Conservation (phyloP, 1,140 invertebrate genomes). For the Leguminivora glycinivorella region DNA sequence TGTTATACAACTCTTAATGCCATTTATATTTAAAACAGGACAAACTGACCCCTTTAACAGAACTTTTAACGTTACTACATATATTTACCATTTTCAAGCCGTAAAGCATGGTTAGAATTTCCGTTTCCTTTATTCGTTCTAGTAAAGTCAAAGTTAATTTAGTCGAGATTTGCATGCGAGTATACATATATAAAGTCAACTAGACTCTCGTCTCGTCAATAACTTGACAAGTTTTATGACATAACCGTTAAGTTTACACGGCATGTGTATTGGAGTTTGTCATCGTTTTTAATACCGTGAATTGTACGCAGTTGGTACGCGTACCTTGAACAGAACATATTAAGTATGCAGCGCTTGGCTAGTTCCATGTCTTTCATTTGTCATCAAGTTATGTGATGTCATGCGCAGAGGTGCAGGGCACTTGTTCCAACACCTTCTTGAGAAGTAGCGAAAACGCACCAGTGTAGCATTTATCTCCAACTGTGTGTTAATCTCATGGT, state of each 20-base stretch:
- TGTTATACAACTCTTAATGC: conserved; percentile 3
- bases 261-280: conserved; percentile 1
- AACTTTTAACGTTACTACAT: conserved; percentile 1
- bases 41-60: background rate
- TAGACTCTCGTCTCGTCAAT: background rate
- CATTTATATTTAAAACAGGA: background rate
- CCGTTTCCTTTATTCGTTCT: conserved; percentile 15
- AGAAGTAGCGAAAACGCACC: background rate
- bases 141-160: background rate
- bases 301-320: conserved; percentile 35
- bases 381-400: conserved; percentile 44
- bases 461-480: background rate
- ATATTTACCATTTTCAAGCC: conserved; percentile 5
- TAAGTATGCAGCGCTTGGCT: conserved; percentile 51
- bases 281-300: background rate
- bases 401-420: conserved; percentile 26
- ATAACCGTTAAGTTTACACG: conserved; percentile 6
- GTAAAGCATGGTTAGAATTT: background rate
- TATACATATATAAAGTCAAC: background rate
- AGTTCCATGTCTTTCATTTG: conserved; percentile 46
- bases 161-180: background rate
- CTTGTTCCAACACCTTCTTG: background rate
- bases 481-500: background rate
- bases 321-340: conserved; percentile 49
- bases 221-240: background rate